Base-by-base conservation (phyloP, 2,888 invertebrate species). In the Ophion ventricosus region DNA sequence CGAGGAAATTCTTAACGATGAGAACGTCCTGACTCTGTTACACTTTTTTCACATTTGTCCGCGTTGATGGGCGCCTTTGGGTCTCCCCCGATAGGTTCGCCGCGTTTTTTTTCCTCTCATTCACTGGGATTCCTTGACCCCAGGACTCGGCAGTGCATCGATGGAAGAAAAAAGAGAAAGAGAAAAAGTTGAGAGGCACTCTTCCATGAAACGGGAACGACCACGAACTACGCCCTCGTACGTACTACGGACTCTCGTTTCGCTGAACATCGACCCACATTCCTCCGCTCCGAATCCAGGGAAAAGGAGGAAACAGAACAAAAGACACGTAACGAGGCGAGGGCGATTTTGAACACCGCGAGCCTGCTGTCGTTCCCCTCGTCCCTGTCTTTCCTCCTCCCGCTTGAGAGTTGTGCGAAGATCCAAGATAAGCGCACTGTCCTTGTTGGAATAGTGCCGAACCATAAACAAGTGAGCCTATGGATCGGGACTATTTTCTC, bases 1-100 rank as follows among this genome's bases (percentile, higher is more conserved):
- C 35, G 56, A 73, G 80, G 59, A 76, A 82, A 82, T 82, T 64
- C 77, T 80, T 83, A 85, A 85, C 83, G 81, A 83, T 86, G 86
- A 86, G 85, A 86, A 86, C 82, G 72, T 82, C 72, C 85, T 75
- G 79, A 56, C 61, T 54, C 66, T 43, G 74, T n/a, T 73, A 61
- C 70, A 76, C 54, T 72, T 84, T 72, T 77, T 81, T 66, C 73
- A 49, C 66, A 54, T 82, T 75, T 80, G 80, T 86, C 80, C 83
- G 80, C 78, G 67, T 86, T 83, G 76, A 49, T 14, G 43, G 43
- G 59, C 49, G 67, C 54, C 25, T 29, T 67, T 67, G 29, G 29
- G 25, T 43, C 17, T 29, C 63, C 75, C 77, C 72, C 43, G n/a
- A 67, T 72, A 40, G 23, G 56, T n/a, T 64, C 40, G 73, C 70